Evolutionary conservation across 2,888 invertebrate genomes (phyloP), one percentile per base, ranked within the genome.

Genomic region (Dolomedes plantarius): DNA sequence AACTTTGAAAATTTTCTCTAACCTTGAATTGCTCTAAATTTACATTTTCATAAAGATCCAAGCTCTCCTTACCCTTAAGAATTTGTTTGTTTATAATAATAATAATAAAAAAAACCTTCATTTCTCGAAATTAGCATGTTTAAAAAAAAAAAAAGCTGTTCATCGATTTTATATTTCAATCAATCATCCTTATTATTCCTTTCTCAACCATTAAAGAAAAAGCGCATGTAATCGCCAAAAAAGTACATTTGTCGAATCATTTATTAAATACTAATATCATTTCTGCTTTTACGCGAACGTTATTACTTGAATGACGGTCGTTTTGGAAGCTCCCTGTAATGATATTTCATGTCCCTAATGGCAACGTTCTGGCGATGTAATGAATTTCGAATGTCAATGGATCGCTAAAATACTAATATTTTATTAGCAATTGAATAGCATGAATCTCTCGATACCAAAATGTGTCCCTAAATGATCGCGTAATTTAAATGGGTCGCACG

Each of bases 241-340:
- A 50, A 50, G 62, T 65, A 68, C 83, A 68, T 73, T 85, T 77
- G 77, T 77, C 77, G 73, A 64, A 77, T 85, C 83, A 78, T 85
- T 85, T 77, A 85, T 85, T 77, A 85, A 85, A 77, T 68, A 71
- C 50, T 41, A 76, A 82, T 76, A 76, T 76, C 71, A 39, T 64
- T 82, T 39, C 77, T 36, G 65, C 67, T 27, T 83, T 67, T 67
- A 65, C 65, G 27, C 56, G 13, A 16, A 27, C 46, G 28, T 77
- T 67, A 39, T 77, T 72, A 77, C 56, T n/a, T 83, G 71, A 76
- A 50, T 32, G 65, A 16, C 64, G 23, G 65, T n/a, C 41, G 29
- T 50, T 73, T 41, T 36, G 62, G n/a, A 31, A 41, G 65, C 56
- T 82, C 46, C 76, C 67, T 50, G 39, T 77, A 83, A 83, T 83